Percentiles rank a stretch among this genome's conserved stretches.
Evolutionary conservation across 1,140 invertebrate genomes (phyloP).

Genomic region (Aphelenchoides fujianensis): DNA sequence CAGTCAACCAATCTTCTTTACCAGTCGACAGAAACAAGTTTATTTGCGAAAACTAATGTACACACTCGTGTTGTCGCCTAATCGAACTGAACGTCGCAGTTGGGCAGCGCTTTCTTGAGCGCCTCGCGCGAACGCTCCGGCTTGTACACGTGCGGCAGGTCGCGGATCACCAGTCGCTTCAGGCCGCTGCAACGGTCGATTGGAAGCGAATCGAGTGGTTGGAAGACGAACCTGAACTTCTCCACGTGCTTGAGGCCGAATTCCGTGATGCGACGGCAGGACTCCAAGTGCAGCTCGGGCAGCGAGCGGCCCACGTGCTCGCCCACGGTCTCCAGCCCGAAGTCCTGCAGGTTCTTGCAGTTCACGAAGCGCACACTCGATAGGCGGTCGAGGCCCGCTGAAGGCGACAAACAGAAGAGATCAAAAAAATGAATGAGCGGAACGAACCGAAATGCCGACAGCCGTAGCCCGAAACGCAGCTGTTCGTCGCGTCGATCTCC

Average conservation of each 20-base stretch:
- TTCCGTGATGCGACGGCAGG: conserved; percentile 50
- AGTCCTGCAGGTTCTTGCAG: conserved; percentile 48
- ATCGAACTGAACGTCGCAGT: conserved; percentile 29
- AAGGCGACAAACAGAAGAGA: too few species aligned
- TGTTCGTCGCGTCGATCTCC: conserved; percentile 37
- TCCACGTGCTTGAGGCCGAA: conserved; percentile 45
- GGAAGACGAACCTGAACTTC: conserved; percentile 36
- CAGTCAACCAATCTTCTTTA: too few species aligned
- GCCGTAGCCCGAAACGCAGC: conserved; percentile 46
- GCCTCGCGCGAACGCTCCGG: conserved; percentile 36
- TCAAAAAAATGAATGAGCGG: neutral
- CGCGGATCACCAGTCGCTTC: conserved; percentile 31
- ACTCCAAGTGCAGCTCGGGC: conserved; percentile 35
- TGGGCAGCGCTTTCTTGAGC: conserved; percentile 37
- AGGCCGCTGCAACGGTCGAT: conserved; percentile 32
- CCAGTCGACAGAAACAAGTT: too few species aligned
- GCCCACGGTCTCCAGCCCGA: conserved; percentile 45
- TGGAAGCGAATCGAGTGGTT: conserved; percentile 25
- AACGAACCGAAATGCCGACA: conserved; percentile 49
- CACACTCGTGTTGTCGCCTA: too few species aligned
- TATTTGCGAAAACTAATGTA: neutral
- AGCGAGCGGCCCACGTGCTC: conserved; percentile 40
- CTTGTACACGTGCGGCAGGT: conserved; percentile 44
- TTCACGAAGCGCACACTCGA: conserved; percentile 17
- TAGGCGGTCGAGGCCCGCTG: conserved; percentile 26